Percentiles rank a stretch among this genome's conserved stretches.
These are phyloP conservation scores for Typhlichthys subterraneus DNA, from an alignment of 2,797 vertebrate species.

Conservation along the genomic window DNA sequence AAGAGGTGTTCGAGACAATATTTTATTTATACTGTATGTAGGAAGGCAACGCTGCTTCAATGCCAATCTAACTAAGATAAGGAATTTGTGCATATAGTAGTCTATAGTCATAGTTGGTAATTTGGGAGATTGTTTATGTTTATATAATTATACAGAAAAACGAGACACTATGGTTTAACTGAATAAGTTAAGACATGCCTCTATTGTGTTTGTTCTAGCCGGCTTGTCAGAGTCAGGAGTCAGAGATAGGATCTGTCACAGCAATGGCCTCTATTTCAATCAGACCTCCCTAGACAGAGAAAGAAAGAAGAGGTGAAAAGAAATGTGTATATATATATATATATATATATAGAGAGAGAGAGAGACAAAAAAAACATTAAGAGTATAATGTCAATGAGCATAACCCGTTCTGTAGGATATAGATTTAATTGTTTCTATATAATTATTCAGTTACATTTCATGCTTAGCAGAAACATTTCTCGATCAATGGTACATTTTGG, in stretches of 20 bases:
- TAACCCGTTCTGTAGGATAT: no score
- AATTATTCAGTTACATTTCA: not conserved
- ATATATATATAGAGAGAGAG: not conserved
- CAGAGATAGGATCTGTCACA: constrained; percentile 81
- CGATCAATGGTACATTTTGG: no score
- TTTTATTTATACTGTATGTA: constrained; percentile 16
- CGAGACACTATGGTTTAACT: constrained; percentile 25
- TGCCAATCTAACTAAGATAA: not conserved
- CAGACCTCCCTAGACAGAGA: constrained; percentile 79
- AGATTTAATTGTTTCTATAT: not conserved
- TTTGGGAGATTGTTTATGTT: not conserved
- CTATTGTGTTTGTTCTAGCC: constrained; percentile 56
- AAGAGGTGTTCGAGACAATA: not conserved
- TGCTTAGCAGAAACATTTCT: not conserved
- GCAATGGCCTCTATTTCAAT: constrained; percentile 94
- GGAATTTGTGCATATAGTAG: not conserved
- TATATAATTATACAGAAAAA: not conserved
- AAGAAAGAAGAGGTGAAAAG: not conserved
- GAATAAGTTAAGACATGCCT: no score
- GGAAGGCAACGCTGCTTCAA: not conserved
- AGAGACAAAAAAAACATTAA: not conserved
- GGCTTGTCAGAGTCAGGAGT: constrained; percentile 77
- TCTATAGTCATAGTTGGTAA: not conserved
- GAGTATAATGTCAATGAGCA: not conserved
- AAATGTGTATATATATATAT: not conserved